A percentile compares a stretch with the other conserved stretches of the same genome.
These are phyloP conservation scores for Poeciliopsis occidentalis DNA, from an alignment of 2,113 vertebrate species.

Conservation along the genomic window DNA sequence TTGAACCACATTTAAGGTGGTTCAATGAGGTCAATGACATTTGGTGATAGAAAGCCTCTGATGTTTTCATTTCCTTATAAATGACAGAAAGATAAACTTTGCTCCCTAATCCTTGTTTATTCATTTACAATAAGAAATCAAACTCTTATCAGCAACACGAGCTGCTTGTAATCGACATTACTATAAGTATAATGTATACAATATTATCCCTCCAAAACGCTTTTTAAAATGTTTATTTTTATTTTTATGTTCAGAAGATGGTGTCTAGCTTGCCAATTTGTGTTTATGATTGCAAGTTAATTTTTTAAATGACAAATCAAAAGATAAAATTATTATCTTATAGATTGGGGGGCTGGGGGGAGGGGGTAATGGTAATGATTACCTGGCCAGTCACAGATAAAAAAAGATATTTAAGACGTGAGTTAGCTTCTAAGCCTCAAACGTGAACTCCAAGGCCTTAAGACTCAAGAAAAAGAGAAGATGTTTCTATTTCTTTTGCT, in stretches of 20 bases:
- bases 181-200: too few relatives aligned
- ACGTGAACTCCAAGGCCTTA: background rate
- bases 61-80: too few relatives aligned
- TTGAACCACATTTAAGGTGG: too few relatives aligned
- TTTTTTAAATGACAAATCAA: background rate
- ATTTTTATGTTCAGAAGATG: background rate
- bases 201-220: too few relatives aligned
- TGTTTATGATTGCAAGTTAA: background rate
- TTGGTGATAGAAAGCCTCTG: too few relatives aligned
- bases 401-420: background rate
- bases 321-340: background rate
- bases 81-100: too few relatives aligned
- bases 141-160: too few relatives aligned
- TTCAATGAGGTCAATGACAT: too few relatives aligned
- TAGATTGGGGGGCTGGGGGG: background rate
- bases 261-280: background rate
- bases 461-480: background rate
- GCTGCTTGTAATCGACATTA: too few relatives aligned
- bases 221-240: too few relatives aligned
- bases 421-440: background rate
- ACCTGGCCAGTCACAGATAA: background rate
- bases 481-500: constrained; percentile 21
- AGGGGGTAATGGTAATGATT: background rate
- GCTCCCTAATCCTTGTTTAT: too few relatives aligned
- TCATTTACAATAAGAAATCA: too few relatives aligned